Conservation (phyloP, 1,140 invertebrate species). For the Adelges cooleyi region DNA sequence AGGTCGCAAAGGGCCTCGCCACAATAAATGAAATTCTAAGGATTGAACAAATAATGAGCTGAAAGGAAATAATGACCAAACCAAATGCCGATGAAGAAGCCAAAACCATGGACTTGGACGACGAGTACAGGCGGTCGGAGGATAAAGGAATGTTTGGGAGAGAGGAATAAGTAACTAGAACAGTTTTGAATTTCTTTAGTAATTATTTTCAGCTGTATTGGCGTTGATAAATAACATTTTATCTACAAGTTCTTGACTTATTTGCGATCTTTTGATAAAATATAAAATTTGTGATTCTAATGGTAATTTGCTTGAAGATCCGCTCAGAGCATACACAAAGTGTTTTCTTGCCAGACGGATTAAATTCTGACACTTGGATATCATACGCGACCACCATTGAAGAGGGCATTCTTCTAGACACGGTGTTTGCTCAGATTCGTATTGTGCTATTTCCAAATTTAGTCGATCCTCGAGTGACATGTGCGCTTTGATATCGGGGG, state of each 20-base stretch:
- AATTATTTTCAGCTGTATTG: slow-evolving; percentile 1
- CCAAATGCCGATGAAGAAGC: too few species aligned
- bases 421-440: slow-evolving; percentile 42
- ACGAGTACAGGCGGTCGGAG: too few species aligned
- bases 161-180: too few species aligned
- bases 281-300: slow-evolving; percentile 4
- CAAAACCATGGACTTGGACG: too few species aligned
- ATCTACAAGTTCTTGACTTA: slow-evolving; percentile 18
- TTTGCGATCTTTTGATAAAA: slow-evolving; percentile 17
- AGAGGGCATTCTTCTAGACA: slow-evolving; percentile 43
- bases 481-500: background rate
- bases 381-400: slow-evolving; percentile 24
- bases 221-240: slow-evolving; percentile 19
- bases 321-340: slow-evolving; percentile 22
- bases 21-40: too few species aligned
- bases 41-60: too few species aligned
- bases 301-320: slow-evolving; percentile 14
- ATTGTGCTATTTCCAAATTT: slow-evolving; percentile 43
- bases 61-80: too few species aligned
- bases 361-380: slow-evolving; percentile 27
- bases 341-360: slow-evolving; percentile 23
- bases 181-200: background rate
- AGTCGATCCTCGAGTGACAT: slow-evolving; percentile 39
- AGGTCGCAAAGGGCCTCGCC: too few species aligned
- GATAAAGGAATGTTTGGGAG: too few species aligned